Base-by-base conservation (phyloP, 2,113 vertebrate species). In the Phalacrocorax aristotelis region DNA sequence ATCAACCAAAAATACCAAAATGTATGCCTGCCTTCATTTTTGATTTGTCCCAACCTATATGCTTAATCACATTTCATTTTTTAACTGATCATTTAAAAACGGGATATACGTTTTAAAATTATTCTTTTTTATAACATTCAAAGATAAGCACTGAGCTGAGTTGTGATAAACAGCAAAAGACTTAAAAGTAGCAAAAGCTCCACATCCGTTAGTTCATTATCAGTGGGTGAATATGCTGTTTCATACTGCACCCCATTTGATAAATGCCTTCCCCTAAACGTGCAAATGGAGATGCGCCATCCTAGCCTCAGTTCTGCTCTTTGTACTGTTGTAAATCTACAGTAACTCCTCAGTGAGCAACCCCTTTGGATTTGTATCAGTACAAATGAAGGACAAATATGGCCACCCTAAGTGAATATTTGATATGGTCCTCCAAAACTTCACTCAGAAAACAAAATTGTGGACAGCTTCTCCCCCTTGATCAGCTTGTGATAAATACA, bases 1-100 rank as follows among this genome's bases (percentile, higher is more conserved):
- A 91, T 51, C 74, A 48, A 95, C 38, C n/a, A 54, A 93, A 29
- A 79, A 95, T 64, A 83, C n/a, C 54, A 76, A 91, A 96, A 83
- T 57, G 60, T 36, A 57, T 34, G 12, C 34, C 69, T 95, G 40
- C n/a, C 64, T 93, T 92, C 2, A 34, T 46, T 93, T 75, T 66
- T 61, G 38, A 38, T 58, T 95, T 94, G 81, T 60, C 40, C 42
- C 49, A 72, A 81, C 40, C 27, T 75, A 87, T 13, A 58, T 9
- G 32, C 9, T 81, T 38, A 58, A 75, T 48, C 7, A 90, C 80
- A 87, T 95, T 91, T 96, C 7, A 64, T 77, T 84, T 75, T 94
- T 87, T 74, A 89, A 91, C 49, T 62, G 61, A 64, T 76, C 62
- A 71, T 79, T 94, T 89, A 82, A 96, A 95, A 94, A 93, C 80